A percentile compares a stretch with the other conserved stretches of the same genome.
These are phyloP conservation scores for Drosophila stalkeri DNA, from an alignment of 2,888 invertebrate species.

Conservation along the genomic window DNA sequence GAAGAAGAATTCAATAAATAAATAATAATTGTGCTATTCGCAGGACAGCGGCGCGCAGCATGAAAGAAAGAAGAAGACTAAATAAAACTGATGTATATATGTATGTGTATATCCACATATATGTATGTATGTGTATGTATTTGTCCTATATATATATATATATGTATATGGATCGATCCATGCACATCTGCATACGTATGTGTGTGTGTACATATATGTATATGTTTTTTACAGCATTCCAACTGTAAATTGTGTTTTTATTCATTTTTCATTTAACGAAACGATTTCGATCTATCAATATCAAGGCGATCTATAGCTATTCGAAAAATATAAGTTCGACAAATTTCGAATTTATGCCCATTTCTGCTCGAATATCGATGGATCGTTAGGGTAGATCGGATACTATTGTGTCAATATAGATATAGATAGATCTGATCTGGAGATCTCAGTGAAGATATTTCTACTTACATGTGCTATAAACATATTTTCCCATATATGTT, in stretches of 20 bases:
- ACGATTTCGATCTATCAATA: neutral
- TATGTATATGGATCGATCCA: neutral
- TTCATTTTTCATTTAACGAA: neutral
- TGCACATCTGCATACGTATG: constrained; percentile 28
- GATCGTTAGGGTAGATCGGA: too few relatives aligned
- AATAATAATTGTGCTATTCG: constrained; percentile 38
- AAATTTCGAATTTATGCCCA: neutral
- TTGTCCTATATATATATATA: neutral
- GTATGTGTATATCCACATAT: constrained; percentile 29
- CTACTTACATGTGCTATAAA: too few relatives aligned
- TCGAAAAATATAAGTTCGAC: neutral
- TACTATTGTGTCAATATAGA: too few relatives aligned
- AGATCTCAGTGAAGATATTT: too few relatives aligned
- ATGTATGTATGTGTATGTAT: constrained; percentile 33
- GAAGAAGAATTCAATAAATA: constrained; percentile 19
- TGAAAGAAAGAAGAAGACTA: constrained; percentile 57
- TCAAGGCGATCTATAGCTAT: neutral
- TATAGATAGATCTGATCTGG: too few relatives aligned
- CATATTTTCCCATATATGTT: too few relatives aligned
- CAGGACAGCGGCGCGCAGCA: constrained; percentile 55
- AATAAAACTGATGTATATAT: constrained; percentile 71
- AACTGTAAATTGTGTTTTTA: constrained; percentile 42
- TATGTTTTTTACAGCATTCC: constrained; percentile 76
- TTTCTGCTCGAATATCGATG: neutral
- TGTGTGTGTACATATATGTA: constrained; percentile 37